Percentiles rank a stretch among this genome's conserved stretches.
phyloP scores from a whole-genome alignment of 2,888 invertebrate species.

The Brachypalpus laphriformis region DNA sequence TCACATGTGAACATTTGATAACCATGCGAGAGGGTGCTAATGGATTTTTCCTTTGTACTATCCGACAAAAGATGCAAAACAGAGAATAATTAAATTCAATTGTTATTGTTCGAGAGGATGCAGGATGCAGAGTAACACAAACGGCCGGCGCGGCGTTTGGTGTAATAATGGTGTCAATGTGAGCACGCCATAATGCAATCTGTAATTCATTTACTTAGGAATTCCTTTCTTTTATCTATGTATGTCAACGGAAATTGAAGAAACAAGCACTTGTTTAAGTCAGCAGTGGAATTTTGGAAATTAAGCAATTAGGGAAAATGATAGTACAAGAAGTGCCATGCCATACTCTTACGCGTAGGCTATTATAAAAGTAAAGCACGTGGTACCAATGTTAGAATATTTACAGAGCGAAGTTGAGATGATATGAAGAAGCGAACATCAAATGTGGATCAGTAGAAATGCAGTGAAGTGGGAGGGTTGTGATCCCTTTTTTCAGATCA shows the following conservation, averaged over 20 bases:
- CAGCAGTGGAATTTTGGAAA: slow-evolving; percentile 6
- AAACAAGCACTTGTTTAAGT: background rate
- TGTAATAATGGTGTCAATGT: slow-evolving; percentile 3
- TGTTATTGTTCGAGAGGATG: slow-evolving; percentile 25
- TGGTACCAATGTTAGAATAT: too few species aligned
- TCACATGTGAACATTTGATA: slow-evolving; percentile 34
- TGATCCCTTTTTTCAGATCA: too few species aligned
- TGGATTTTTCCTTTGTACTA: slow-evolving; percentile 59
- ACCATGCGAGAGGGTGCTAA: slow-evolving; percentile 47
- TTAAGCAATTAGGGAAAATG: background rate
- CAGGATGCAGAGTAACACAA: slow-evolving; percentile 18
- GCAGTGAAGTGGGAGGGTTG: too few species aligned
- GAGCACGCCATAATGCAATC: slow-evolving; percentile 24
- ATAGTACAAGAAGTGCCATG: background rate
- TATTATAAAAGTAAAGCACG: too few species aligned
- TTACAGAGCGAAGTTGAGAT: too few species aligned
- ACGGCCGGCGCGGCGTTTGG: background rate
- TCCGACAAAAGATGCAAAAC: slow-evolving; percentile 31
- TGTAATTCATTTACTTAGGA: slow-evolving; percentile 53
- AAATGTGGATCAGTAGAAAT: too few species aligned
- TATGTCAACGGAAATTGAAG: background rate
- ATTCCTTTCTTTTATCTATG: background rate
- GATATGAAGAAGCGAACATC: too few species aligned
- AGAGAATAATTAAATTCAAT: slow-evolving; percentile 46
- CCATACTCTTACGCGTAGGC: too few species aligned